These are phyloP conservation scores for Steinernema carpocapsae DNA, from an alignment of 2,888 invertebrate genomes.

Conservation along the genomic window DNA sequence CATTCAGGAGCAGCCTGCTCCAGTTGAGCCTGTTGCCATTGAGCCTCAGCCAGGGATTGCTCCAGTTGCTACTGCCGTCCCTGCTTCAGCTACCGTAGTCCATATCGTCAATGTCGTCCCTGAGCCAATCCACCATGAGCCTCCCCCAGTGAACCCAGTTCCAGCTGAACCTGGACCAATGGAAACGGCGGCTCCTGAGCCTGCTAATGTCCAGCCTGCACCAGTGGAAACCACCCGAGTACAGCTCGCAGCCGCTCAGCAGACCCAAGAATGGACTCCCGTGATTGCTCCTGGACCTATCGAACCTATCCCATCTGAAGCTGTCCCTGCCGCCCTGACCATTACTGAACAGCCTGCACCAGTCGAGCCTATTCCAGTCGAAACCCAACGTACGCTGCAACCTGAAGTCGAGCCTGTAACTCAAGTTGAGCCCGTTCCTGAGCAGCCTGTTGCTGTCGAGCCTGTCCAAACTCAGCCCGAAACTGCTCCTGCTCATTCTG, in stretches of 20 bases:
- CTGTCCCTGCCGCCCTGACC: background rate
- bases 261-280: too few species aligned
- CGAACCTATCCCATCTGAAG: background rate
- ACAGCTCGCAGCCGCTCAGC: too few species aligned
- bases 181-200: background rate
- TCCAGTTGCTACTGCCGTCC: too few species aligned
- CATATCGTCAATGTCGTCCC: too few species aligned
- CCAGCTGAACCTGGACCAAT: background rate
- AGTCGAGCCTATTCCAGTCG: too few species aligned
- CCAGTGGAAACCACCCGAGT: background rate
- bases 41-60: too few species aligned
- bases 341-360: too few species aligned
- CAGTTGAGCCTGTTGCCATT: background rate
- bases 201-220: background rate
- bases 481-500: background rate
- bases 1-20: slow-evolving; percentile 4
- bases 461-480: background rate
- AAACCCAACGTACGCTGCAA: too few species aligned
- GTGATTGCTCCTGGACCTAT: too few species aligned
- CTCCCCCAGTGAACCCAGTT: background rate
- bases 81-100: too few species aligned
- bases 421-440: too few species aligned
- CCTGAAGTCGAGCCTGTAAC: too few species aligned
- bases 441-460: background rate
- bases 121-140: background rate